phyloP scores from a whole-genome alignment of 2,888 invertebrate genomes.

The Hetaerina titia region DNA sequence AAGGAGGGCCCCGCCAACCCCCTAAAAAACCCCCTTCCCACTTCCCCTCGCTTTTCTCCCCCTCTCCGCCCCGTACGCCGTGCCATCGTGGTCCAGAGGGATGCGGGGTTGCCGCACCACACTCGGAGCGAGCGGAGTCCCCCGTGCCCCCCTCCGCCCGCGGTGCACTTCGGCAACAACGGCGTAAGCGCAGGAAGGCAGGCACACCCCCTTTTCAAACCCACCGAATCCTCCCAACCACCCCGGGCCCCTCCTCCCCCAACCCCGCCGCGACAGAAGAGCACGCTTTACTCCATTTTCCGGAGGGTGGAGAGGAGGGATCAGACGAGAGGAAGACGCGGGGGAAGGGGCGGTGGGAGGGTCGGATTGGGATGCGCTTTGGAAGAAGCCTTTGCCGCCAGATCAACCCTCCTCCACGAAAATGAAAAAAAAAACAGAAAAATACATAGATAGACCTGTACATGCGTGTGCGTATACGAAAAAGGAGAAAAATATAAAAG shows the following conservation, averaged over 20 bases:
- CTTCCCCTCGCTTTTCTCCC: background rate
- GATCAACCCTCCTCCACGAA: background rate
- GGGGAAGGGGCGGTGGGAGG: background rate
- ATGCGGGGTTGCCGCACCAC: background rate
- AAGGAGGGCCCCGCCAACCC: background rate
- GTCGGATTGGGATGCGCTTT: background rate
- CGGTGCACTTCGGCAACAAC: background rate
- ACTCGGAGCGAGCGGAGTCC: background rate
- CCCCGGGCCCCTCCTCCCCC: background rate
- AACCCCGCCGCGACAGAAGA: background rate
- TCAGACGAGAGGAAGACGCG: background rate
- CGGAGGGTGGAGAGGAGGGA: background rate
- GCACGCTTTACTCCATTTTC: background rate
- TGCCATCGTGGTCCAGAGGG: conserved; percentile 39
- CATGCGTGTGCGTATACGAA: background rate
- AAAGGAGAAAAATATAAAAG: background rate
- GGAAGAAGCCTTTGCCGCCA: background rate
- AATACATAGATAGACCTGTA: background rate
- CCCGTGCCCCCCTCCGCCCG: background rate
- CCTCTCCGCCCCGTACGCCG: background rate
- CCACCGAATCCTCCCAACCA: background rate
- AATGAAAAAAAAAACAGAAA: background rate
- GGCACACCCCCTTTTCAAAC: conserved; percentile 36
- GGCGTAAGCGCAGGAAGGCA: background rate
- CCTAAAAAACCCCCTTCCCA: background rate